Evolutionary conservation across 2,888 invertebrate species (phyloP), one percentile per base, ranked within the genome.

Genomic region (Scaptomyza cyrtandrae): DNA sequence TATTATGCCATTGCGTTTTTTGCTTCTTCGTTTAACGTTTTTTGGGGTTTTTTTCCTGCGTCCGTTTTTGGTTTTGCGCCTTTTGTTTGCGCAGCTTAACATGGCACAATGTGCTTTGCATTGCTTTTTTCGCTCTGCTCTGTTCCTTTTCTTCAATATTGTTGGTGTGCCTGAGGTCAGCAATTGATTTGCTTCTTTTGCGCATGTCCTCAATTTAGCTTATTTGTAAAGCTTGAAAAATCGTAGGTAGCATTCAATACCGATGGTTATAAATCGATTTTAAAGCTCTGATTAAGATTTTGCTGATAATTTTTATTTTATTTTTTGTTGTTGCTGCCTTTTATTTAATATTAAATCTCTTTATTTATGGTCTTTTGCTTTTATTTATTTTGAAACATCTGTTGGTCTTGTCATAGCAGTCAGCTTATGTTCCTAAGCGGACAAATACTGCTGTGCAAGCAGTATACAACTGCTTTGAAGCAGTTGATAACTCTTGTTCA

Each of bases 171-270:
- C 46, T 72, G 65, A 85, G 85, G 83, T 82, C 79, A 77, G 62
- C 48, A 1, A 31, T 37, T n/a, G 16, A 3, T 16, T 6, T 37
- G 27, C 11, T 19, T 57, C 48, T 43, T 49, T 4, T 81, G 80
- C 87, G 87, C 83, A 87, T 82, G 83, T 66, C 44, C 68, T 31
- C 46, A 6, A 10, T 10, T 19, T 6, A 86, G 79, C 85, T 81
- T 72, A 69, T 33, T 6, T 6, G 9, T 14, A 13, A 6, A 49
- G 31, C 49, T 19, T 24, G 24, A 6, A 27, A 6, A 37, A 44
- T 33, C 19, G 39, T 39, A 3, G 9, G 9, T 16, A 6, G 11
- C 7, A 13, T 16, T 41, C 4, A 41, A 41, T 16, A 11, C 24
- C 48, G 27, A 41, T 44, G 7, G 11, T 33, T 31, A 37, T 9